Conservation (phyloP, 2,888 invertebrate species). For the Rambutsinella grinnellia region DNA sequence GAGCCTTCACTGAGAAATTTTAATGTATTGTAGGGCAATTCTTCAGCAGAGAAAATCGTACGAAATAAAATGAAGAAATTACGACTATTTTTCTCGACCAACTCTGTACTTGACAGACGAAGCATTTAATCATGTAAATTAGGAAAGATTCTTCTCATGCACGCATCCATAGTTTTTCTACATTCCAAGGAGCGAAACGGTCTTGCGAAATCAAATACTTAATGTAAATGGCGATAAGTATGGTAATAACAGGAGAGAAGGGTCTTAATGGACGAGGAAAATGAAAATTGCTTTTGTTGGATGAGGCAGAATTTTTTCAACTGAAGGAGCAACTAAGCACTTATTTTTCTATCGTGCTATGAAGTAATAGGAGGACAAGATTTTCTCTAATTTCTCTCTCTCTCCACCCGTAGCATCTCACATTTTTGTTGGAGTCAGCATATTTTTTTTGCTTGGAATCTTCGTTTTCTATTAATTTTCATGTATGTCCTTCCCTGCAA, state of each 20-base stretch:
- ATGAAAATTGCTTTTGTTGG: constrained; percentile 33
- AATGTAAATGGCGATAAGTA: constrained; percentile 41
- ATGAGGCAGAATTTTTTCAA: constrained; percentile 36
- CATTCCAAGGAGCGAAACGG: too few relatives aligned
- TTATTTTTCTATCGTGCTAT: constrained; percentile 29
- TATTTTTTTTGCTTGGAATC: too few relatives aligned
- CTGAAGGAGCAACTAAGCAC: constrained; percentile 46
- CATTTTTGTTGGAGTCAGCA: too few relatives aligned
- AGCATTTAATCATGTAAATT: constrained; percentile 55
- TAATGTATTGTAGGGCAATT: constrained; percentile 29
- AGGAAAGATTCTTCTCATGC: constrained; percentile 29
- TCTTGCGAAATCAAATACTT: constrained; percentile 43
- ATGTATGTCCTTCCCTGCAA: constrained; percentile 14
- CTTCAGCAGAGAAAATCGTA: constrained; percentile 16
- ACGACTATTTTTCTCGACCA: constrained; percentile 36
- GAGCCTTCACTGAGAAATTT: too few relatives aligned
- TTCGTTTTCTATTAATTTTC: constrained; percentile 42
- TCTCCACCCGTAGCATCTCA: too few relatives aligned
- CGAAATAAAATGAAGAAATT: constrained; percentile 43
- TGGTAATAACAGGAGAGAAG: constrained; percentile 42
- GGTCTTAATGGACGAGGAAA: constrained; percentile 42
- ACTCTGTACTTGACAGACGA: constrained; percentile 48
- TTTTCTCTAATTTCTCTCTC: constrained; percentile 17
- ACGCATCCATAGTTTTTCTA: background rate
- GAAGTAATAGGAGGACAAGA: constrained; percentile 24